phyloP scores from a whole-genome alignment of 2,113 vertebrate species.

The Proteles cristata region DNA sequence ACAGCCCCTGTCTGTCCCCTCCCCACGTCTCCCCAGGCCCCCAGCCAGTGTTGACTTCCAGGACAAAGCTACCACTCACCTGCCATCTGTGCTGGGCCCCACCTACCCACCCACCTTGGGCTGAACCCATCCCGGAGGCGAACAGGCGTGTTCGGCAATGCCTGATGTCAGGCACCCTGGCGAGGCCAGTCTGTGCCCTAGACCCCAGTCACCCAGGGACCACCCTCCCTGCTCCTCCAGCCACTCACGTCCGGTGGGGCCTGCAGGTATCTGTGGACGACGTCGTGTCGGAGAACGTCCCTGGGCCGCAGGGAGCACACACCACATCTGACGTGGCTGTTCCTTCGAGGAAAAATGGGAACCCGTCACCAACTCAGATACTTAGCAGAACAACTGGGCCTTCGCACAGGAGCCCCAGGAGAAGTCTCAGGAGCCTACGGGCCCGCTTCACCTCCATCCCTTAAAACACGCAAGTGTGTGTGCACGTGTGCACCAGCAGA shows the following conservation, averaged over 20 bases:
- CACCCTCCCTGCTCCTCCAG: not conserved
- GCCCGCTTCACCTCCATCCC: not conserved
- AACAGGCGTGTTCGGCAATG: not conserved
- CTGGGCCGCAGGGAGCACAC: constrained; percentile 76
- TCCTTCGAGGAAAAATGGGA: constrained; percentile 71
- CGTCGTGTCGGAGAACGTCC: constrained; percentile 79
- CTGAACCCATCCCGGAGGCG: not conserved
- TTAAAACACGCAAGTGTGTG: not conserved
- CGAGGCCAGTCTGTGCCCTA: not conserved
- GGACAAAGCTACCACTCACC: not conserved
- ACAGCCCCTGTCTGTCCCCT: rapidly evolving
- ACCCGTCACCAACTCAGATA: not conserved
- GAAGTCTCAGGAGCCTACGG: not conserved
- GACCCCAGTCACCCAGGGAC: not conserved
- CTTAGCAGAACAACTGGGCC: rapidly evolving
- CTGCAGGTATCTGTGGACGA: constrained; percentile 80
- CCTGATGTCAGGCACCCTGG: not conserved
- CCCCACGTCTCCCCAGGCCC: rapidly evolving
- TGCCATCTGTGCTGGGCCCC: not conserved
- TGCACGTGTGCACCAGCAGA: rapidly evolving
- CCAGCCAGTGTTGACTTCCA: not conserved
- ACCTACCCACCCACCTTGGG: not conserved
- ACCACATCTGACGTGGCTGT: constrained; percentile 63
- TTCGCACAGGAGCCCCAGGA: not conserved
- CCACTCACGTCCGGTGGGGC: constrained; percentile 82